A percentile compares a stretch with the other conserved stretches of the same genome.
These are phyloP conservation scores for Burhinus bistriatus DNA, from an alignment of 2,113 vertebrate genomes.

Conservation along the genomic window DNA sequence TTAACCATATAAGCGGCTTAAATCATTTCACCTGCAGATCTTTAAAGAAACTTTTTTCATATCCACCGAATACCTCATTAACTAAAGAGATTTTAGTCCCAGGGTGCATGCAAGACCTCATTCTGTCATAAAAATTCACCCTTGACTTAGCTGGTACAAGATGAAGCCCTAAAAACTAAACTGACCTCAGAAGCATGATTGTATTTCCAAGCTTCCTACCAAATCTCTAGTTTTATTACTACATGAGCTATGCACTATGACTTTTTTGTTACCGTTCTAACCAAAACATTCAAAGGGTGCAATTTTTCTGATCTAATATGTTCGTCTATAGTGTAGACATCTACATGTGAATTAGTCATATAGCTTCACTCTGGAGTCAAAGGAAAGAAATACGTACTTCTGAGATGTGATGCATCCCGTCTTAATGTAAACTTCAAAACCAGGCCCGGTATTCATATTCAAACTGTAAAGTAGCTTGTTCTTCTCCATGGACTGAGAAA, in stretches of 20 bases:
- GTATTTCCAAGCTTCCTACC: not conserved
- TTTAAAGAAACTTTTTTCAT: not conserved
- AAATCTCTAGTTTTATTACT: not conserved
- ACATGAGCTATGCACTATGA: not conserved
- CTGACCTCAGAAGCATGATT: not conserved
- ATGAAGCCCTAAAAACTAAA: not conserved
- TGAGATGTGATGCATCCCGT: not conserved
- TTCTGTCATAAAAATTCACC: not conserved
- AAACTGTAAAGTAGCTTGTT: not conserved
- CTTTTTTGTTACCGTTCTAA: not conserved
- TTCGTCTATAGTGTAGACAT: not conserved
- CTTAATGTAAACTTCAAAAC: not conserved
- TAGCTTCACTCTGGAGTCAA: not conserved
- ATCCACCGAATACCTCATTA: not conserved
- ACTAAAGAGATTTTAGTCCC: not conserved
- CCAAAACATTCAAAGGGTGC: not conserved
- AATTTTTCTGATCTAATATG: not conserved
- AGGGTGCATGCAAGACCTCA: not conserved
- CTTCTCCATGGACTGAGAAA: not conserved
- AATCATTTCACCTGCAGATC: not conserved
- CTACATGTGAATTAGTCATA: not conserved
- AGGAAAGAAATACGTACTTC: not conserved
- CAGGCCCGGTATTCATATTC: not conserved
- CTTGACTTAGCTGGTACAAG: not conserved
- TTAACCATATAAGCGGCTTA: not conserved